A percentile compares a stretch with the other conserved stretches of the same genome.
phyloP scores from a whole-genome alignment of 92 coral and sea anemone species.

The Palythoa grandis region DNA sequence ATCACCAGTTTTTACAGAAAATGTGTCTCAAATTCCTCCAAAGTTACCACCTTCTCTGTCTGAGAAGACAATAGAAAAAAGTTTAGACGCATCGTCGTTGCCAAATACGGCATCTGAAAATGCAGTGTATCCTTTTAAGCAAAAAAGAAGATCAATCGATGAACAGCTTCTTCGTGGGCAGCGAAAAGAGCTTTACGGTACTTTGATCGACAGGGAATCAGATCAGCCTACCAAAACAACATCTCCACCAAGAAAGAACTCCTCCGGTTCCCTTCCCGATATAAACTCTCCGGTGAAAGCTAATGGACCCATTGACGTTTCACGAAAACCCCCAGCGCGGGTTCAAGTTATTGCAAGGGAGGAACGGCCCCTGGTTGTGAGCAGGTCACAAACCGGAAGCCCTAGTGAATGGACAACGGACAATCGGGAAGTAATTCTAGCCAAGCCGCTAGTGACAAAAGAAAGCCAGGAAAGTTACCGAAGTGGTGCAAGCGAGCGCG shows the following conservation, averaged over 20 bases:
- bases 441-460: neutral
- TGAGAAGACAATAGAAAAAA: constrained; percentile 45
- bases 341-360: constrained; percentile 16
- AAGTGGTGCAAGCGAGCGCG: neutral
- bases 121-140: neutral
- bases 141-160: constrained; percentile 39
- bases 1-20: constrained; percentile 37
- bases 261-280: constrained; percentile 24
- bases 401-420: constrained; percentile 17
- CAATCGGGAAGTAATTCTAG: constrained; percentile 13
- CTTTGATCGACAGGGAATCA: neutral
- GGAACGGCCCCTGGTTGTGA: neutral
- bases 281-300: neutral
- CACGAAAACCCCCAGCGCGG: neutral
- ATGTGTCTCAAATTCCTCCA: constrained; percentile 52
- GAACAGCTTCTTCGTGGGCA: constrained; percentile 35
- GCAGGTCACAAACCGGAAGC: constrained; percentile 10
- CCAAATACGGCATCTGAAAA: neutral
- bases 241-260: neutral
- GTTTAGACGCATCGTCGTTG: constrained; percentile 34
- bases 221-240: neutral
- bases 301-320: neutral
- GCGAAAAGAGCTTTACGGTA: constrained; percentile 19
- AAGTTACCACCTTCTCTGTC: constrained; percentile 61
- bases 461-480: constrained; percentile 1